phyloP scores from a whole-genome alignment of 2,113 vertebrate species.

The Phrynosoma platyrhinos region DNA sequence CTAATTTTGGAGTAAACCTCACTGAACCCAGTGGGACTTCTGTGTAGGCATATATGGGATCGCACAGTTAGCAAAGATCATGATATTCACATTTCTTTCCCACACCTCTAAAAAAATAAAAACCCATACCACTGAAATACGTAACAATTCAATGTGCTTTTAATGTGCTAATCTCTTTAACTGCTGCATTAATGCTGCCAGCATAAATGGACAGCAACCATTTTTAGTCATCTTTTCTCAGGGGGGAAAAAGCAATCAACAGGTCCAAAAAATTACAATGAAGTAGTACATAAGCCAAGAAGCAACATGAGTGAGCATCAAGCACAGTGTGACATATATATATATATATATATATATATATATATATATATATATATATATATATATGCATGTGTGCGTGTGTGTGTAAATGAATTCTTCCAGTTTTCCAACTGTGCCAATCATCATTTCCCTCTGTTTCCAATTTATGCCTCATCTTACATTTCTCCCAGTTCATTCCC shows the following conservation, averaged over 20 bases:
- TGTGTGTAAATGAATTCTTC: no score
- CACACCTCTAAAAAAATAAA: background rate
- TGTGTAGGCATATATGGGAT: no score
- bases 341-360: no score
- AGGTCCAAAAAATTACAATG: background rate
- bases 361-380: no score
- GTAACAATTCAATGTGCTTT: background rate
- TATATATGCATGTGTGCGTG: no score
- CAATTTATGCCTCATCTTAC: no score
- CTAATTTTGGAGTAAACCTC: background rate
- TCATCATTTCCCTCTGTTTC: no score
- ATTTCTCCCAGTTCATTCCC: no score
- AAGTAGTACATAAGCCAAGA: background rate
- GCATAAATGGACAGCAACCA: background rate
- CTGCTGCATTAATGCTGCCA: no score
- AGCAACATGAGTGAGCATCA: fast-evolving
- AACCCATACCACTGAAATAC: no score
- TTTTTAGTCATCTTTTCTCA: background rate
- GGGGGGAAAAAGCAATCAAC: background rate
- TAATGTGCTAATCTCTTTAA: background rate
- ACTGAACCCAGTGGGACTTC: background rate
- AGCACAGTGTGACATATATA: background rate
- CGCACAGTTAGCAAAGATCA: background rate
- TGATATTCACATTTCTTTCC: background rate
- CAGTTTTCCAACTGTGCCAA: background rate